Conservation (phyloP, 1,140 invertebrate species). For the Leucophenga varia region DNA sequence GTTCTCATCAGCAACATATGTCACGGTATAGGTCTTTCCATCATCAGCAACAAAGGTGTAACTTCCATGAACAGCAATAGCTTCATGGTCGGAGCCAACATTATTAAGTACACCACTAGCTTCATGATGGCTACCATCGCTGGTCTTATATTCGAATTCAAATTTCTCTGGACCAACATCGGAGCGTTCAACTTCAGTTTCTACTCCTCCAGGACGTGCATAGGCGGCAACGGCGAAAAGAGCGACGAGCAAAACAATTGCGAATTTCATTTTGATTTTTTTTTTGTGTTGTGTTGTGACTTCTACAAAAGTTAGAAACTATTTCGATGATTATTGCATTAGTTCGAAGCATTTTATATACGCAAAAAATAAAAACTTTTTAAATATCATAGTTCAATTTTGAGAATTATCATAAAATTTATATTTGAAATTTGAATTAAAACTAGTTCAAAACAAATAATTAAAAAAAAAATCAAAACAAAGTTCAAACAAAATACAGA, state of each 20-base stretch:
- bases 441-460: no score
- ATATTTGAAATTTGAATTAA: no score
- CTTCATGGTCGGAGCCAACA: constrained; percentile 57
- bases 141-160: constrained; percentile 58
- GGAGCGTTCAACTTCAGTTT: constrained; percentile 41
- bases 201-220: constrained; percentile 21
- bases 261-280: constrained; percentile 39
- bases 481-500: no score
- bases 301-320: no score
- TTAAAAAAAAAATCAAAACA: no score
- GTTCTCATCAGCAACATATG: constrained; percentile 70
- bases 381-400: no score
- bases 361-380: no score
- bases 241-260: constrained; percentile 23
- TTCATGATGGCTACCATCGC: constrained; percentile 63
- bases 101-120: constrained; percentile 63
- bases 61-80: constrained; percentile 59
- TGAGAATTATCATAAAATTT: no score
- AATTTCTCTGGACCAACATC: constrained; percentile 52
- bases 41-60: constrained; percentile 67
- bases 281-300: not conserved
- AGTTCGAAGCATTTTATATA: no score
- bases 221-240: constrained; percentile 17
- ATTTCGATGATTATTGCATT: no score
- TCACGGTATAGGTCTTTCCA: constrained; percentile 63